Conservation (phyloP, 53 echinoderm and acorn worm species). For the Patiria pectinifera region DNA sequence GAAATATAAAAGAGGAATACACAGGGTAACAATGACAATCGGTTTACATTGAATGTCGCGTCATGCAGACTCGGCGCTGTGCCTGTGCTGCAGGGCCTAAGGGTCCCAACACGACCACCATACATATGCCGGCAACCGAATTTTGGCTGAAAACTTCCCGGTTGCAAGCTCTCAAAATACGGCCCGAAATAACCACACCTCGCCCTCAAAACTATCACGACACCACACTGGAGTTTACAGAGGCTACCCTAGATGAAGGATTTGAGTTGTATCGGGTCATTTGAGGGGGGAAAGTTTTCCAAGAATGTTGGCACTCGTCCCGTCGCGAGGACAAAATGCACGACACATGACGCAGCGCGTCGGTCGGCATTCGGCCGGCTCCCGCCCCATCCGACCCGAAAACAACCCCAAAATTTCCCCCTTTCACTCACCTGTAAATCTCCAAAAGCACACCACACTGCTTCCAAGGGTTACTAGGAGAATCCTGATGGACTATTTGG, state of each 20-base stretch:
- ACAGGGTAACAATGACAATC: not conserved
- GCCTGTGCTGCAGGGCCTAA: not conserved
- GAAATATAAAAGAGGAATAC: not conserved
- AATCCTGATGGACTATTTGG: not conserved
- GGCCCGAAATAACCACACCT: not conserved
- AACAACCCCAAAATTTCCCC: constrained; percentile 47
- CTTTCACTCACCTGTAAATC: constrained; percentile 22
- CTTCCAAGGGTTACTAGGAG: constrained; percentile 8
- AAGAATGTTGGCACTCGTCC: constrained; percentile 46
- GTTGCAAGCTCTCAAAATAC: not conserved
- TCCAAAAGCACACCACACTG: not conserved
- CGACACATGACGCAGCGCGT: constrained; percentile 56
- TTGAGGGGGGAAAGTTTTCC: constrained; percentile 25
- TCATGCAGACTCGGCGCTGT: not conserved
- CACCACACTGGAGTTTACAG: not conserved
- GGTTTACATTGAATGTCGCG: not conserved
- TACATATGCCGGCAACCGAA: constrained; percentile 30
- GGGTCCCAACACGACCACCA: not conserved
- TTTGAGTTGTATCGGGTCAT: not conserved
- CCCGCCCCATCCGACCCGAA: constrained; percentile 45
- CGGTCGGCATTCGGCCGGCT: constrained; percentile 54
- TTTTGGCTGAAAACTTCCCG: constrained; percentile 34
- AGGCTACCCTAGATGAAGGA: not conserved
- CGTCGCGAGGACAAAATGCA: constrained; percentile 47
- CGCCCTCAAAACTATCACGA: not conserved